Percentiles rank a stretch among this genome's conserved stretches.
These are phyloP conservation scores for Tretioscincus oriximinensis DNA, from an alignment of 2,113 vertebrate genomes.

Conservation along the genomic window DNA sequence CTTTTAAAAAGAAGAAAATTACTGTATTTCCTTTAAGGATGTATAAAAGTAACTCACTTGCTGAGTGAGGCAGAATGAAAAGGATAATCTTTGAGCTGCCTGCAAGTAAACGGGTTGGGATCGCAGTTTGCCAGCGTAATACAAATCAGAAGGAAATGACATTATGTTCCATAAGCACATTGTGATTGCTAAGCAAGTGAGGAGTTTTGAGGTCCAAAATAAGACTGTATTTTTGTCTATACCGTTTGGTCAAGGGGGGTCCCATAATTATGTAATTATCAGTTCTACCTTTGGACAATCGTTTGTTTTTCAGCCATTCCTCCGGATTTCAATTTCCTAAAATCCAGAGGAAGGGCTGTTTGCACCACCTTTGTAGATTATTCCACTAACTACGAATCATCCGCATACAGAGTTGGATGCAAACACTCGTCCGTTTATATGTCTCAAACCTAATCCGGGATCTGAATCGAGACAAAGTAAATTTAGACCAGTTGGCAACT, in stretches of 20 bases:
- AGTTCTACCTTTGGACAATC: too few relatives aligned
- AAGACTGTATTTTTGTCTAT: background rate
- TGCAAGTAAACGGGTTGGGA: too few relatives aligned
- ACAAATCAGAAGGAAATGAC: background rate
- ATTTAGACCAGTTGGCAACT: background rate
- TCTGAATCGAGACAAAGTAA: background rate
- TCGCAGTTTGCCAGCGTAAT: too few relatives aligned
- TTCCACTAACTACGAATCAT: background rate
- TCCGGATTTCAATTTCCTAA: too few relatives aligned
- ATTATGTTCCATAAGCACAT: background rate
- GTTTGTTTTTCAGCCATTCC: too few relatives aligned
- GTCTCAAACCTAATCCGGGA: background rate
- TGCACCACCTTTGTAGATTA: background rate
- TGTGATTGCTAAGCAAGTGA: background rate
- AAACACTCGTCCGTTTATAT: background rate
- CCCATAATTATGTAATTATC: background rate
- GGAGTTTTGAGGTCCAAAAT: background rate
- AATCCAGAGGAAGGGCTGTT: too few relatives aligned
- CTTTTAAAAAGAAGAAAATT: too few relatives aligned
- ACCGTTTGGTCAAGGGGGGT: background rate
- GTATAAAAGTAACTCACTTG: background rate
- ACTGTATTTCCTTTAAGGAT: background rate
- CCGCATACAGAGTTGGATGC: background rate
- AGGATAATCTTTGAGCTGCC: background rate
- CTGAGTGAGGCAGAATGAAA: background rate